phyloP scores from a whole-genome alignment of 2,888 invertebrate genomes.

The Tipula unca region DNA sequence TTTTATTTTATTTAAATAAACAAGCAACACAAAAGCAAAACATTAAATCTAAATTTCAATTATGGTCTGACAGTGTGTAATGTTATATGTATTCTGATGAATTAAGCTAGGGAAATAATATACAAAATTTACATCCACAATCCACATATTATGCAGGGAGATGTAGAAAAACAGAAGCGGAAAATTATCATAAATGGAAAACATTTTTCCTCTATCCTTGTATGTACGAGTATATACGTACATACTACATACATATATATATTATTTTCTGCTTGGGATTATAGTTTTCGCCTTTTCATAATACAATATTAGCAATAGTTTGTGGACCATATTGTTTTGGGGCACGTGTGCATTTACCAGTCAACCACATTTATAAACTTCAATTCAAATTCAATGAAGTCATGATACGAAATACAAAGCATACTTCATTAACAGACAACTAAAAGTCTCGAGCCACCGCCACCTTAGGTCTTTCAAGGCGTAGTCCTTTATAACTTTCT shows the following conservation, averaged over 20 bases:
- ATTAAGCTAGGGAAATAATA: not conserved
- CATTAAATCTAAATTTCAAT: not conserved
- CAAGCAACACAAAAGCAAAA: not conserved
- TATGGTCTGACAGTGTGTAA: not conserved
- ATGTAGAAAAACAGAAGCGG: not conserved
- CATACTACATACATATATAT: too few species aligned
- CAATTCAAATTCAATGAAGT: too few species aligned
- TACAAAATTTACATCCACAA: not conserved
- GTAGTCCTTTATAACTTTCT: too few species aligned
- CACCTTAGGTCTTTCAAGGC: too few species aligned
- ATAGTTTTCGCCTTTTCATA: not conserved
- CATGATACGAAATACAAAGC: too few species aligned
- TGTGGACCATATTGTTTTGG: too few species aligned
- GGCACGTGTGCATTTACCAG: too few species aligned
- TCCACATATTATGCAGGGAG: not conserved
- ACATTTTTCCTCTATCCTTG: not conserved
- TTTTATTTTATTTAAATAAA: not conserved
- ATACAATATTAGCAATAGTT: too few species aligned
- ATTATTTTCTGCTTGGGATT: not conserved
- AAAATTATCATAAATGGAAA: not conserved
- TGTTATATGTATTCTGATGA: not conserved
- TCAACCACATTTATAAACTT: too few species aligned
- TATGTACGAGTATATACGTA: too few species aligned
- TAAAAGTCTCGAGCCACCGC: too few species aligned
- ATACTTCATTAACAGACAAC: too few species aligned